Evolutionary conservation across 2,113 vertebrate species (phyloP).

Genomic region (Chamaetylas fuelleborni): DNA sequence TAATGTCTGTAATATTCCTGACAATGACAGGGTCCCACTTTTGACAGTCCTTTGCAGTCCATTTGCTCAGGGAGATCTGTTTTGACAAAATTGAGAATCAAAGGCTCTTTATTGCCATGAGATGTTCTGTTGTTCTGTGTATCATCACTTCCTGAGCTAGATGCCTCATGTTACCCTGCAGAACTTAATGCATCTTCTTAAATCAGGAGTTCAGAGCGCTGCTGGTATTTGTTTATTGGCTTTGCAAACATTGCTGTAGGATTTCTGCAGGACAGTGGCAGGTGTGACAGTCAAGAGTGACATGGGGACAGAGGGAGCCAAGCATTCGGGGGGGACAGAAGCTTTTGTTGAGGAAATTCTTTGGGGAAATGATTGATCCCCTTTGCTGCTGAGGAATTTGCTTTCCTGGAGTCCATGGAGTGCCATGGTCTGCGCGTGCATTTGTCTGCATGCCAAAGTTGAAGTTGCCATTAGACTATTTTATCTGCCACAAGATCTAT

Average conservation of each 20-base stretch:
- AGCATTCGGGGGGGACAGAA: rapidly evolving
- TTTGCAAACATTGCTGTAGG: not conserved
- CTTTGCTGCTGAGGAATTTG: not conserved
- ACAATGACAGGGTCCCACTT: rapidly evolving
- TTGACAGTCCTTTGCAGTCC: not conserved
- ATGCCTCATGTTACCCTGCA: not conserved
- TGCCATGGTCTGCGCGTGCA: rapidly evolving
- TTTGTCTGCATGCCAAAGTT: not conserved
- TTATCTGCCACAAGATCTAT: not conserved
- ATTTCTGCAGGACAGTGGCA: not conserved
- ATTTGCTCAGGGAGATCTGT: not conserved
- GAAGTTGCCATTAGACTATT: not conserved
- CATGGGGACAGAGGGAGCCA: rapidly evolving
- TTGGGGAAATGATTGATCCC: not conserved
- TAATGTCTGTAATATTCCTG: not conserved
- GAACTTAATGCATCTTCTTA: not conserved
- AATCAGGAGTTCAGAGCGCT: not conserved
- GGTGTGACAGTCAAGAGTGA: not conserved
- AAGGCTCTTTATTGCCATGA: not conserved
- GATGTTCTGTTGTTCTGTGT: not conserved
- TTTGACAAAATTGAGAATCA: not conserved
- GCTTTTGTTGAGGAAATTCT: not conserved
- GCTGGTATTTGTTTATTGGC: not conserved
- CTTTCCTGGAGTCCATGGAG: not conserved
- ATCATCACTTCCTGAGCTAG: not conserved